phyloP scores from a whole-genome alignment of 2,797 vertebrate genomes.

The Myotis planiceps region DNA sequence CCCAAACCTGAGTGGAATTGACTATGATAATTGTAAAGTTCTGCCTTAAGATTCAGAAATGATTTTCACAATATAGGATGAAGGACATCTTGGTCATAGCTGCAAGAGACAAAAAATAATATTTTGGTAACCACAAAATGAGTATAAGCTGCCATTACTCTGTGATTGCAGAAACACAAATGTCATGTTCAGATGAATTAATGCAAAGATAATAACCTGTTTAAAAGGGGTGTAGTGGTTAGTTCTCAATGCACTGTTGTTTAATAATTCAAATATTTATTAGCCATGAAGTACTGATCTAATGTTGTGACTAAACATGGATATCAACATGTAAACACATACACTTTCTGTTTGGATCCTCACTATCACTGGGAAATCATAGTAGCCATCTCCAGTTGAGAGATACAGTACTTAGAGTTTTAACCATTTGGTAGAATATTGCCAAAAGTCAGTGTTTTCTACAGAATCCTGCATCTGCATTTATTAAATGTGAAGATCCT shows the following conservation, averaged over 20 bases:
- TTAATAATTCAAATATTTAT: conserved; percentile 8
- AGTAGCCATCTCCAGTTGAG: background rate
- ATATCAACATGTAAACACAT: background rate
- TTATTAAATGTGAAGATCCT: background rate
- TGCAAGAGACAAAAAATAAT: background rate
- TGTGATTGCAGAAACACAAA: background rate
- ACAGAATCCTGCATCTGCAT: background rate
- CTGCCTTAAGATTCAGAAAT: background rate
- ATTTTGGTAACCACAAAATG: background rate
- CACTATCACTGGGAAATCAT: background rate
- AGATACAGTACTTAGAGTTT: background rate
- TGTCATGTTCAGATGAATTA: background rate
- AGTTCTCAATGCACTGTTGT: background rate
- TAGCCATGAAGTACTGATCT: background rate
- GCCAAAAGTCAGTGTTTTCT: background rate
- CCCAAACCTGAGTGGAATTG: conserved; percentile 8
- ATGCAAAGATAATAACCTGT: background rate
- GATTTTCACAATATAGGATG: background rate
- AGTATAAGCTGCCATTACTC: background rate
- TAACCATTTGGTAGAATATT: background rate
- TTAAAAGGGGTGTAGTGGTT: background rate
- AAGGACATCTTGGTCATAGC: background rate
- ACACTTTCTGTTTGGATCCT: background rate
- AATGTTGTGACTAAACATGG: background rate
- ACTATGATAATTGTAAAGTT: background rate